Evolutionary conservation across 2,113 vertebrate genomes (phyloP), one percentile per base, ranked within the genome.

Genomic region (Athene cunicularia): DNA sequence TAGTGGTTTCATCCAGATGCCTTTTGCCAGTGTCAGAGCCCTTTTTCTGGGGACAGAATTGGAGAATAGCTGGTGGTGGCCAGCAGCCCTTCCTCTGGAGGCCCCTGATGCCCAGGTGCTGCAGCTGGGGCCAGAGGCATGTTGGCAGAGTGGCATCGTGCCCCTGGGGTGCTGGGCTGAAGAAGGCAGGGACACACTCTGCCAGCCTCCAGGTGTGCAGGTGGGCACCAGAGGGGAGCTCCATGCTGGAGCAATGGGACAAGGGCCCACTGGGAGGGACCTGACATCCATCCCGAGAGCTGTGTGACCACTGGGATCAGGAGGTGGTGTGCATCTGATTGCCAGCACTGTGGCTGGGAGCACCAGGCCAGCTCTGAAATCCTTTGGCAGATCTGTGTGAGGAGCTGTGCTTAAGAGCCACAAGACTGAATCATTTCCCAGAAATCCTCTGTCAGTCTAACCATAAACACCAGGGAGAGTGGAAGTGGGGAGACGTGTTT

Each of bases 371-470:
- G 70, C n/a, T 80, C 58, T 80, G 77, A 89, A 88, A 75, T 49
- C 30, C 85, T 53, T 53, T 1, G 9, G 19, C 82, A 88, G 71
- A 88, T 80, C 58, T 9, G 4, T 84, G 83, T 88, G 74, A 86
- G 72, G 59, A 95, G 60, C 75, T 85, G 82, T 91, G 62, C 73
- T 88, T 93, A 91, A 91, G 82, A 93, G 72, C 58, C 94, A 82
- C 68, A 93, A 96, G 80, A 79, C 80, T 95, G 94, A 97, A 93
- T 93, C 88, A 95, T 67, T 90, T 94, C 85, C 74, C 93, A 95
- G 91, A 96, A 96, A 95, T 91, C 93, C 90, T 71, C 56, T 79
- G 88, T 83, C 88, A 96, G 80, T 86, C 86, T 86, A 67, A 93
- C 79, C 90, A 89, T 88, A 96, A 96, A 96, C 84, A 91, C 52